Conservation (phyloP, 2,888 invertebrate species). For the Papilio protenor region DNA sequence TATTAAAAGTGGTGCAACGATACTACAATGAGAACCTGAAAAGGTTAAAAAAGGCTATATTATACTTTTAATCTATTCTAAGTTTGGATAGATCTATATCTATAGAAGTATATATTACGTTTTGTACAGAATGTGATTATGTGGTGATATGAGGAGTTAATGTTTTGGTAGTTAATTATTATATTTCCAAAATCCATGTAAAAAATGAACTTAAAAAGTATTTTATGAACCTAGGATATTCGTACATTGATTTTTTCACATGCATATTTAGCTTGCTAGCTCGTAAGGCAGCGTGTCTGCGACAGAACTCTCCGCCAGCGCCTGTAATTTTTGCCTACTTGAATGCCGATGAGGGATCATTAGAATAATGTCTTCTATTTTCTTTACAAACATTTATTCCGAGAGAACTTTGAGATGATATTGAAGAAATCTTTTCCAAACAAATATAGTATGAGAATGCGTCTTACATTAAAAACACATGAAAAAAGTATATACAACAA, state of each 20-base stretch:
- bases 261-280: conserved; percentile 32
- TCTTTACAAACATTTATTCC: conserved; percentile 1
- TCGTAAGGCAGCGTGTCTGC: conserved; percentile 30
- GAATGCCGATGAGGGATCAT: conserved; percentile 12
- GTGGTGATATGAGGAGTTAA: too few species aligned
- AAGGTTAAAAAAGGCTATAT: neutral
- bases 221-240: neutral
- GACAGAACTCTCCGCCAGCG: conserved; percentile 31
- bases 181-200: too few species aligned
- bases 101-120: neutral
- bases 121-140: too few species aligned
- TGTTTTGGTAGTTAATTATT: too few species aligned
- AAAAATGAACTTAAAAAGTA: neutral
- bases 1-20: conserved; percentile 18
- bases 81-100: neutral
- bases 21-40: neutral
- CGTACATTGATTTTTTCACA: conserved; percentile 7
- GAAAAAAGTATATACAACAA: too few species aligned
- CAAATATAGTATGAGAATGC: neutral
- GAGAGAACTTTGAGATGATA: neutral
- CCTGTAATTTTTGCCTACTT: conserved; percentile 33
- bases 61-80: neutral
- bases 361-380: conserved; percentile 32
- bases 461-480: too few species aligned
- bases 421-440: neutral